Conservation (phyloP, 2,888 invertebrate genomes). For the Euproctis similis region DNA sequence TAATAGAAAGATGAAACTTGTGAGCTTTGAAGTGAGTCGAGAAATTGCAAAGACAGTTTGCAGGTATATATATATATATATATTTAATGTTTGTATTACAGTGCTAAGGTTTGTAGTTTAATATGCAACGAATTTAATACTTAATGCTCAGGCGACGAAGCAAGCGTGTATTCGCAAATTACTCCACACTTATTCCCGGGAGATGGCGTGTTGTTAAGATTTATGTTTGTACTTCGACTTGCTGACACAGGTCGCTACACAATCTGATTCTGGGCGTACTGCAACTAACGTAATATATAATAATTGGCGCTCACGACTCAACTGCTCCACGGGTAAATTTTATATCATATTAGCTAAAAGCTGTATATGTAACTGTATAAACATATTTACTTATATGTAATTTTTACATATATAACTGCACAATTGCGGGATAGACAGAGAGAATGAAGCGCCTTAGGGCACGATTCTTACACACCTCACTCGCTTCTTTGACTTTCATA, state of each 20-base stretch:
- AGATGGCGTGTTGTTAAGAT: constrained; percentile 49
- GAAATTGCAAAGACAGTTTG: constrained; percentile 30
- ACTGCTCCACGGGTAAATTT: constrained; percentile 4
- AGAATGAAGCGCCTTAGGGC: no score
- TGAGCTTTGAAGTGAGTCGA: constrained; percentile 37
- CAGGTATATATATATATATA: no score
- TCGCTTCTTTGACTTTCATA: no score
- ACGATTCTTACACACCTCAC: no score
- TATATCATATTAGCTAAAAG: no score
- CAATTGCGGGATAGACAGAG: no score
- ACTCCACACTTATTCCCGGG: constrained; percentile 65
- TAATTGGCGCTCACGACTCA: constrained; percentile 20
- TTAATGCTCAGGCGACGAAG: constrained; percentile 66
- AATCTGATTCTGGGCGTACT: constrained; percentile 36
- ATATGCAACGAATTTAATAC: constrained; percentile 76
- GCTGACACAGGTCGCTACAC: constrained; percentile 47
- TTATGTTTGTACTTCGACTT: constrained; percentile 59
- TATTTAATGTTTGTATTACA: constrained; percentile 60
- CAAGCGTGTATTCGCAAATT: constrained; percentile 63
- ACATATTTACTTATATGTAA: no score
- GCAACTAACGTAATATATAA: constrained; percentile 23
- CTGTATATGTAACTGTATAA: no score
- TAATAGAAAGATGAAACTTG: constrained; percentile 26
- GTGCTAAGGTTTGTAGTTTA: constrained; percentile 60
- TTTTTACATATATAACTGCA: no score